phyloP scores from a whole-genome alignment of 2,113 vertebrate species.

The Promerops cafer region DNA sequence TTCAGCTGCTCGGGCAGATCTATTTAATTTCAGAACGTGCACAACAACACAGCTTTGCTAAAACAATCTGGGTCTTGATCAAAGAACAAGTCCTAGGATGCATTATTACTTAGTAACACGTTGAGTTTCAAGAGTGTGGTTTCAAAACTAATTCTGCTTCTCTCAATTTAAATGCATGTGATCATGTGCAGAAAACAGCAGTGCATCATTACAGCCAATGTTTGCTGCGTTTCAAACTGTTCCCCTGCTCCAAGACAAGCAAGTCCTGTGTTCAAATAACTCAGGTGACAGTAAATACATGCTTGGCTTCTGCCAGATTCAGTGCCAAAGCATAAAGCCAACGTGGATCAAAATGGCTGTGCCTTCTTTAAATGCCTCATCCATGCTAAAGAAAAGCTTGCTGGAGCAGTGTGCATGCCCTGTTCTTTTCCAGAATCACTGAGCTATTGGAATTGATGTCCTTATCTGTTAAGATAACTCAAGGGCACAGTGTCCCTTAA shows the following conservation, averaged over 20 bases:
- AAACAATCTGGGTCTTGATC: neutral
- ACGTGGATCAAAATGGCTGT: neutral
- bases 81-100: neutral
- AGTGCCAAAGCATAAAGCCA: neutral
- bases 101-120: neutral
- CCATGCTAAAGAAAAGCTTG: too few species aligned
- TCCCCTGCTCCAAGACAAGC: neutral
- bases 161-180: neutral
- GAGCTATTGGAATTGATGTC: neutral
- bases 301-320: neutral
- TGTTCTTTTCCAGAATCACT: neutral
- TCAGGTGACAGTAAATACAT: neutral
- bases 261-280: neutral
- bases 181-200: neutral
- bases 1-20: neutral
- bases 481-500: rapidly evolving
- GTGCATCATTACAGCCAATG: neutral
- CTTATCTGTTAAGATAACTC: too few species aligned
- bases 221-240: neutral
- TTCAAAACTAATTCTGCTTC: neutral
- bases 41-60: neutral
- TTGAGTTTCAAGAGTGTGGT: neutral
- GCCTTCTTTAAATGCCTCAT: neutral
- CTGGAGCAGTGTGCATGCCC: too few species aligned
- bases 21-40: neutral